These are phyloP conservation scores for Danio aesculapii DNA, from an alignment of 2,797 vertebrate species.

Conservation along the genomic window DNA sequence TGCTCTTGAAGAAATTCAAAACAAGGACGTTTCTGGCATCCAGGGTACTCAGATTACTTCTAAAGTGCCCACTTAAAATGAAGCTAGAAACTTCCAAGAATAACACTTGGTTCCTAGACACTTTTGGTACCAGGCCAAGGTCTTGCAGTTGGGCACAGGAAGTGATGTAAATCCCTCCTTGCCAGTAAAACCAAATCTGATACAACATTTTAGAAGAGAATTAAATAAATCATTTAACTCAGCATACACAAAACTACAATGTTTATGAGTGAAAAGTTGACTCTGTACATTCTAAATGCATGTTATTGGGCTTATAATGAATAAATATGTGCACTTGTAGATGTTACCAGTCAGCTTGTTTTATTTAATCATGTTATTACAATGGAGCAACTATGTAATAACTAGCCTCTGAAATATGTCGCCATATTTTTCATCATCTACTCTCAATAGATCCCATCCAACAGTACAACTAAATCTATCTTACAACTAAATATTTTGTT, in stretches of 20 bases:
- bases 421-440: not conserved
- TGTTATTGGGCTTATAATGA: not conserved
- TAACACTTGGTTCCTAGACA: slow-evolving; percentile 63
- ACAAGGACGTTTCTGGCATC: slow-evolving; percentile 47
- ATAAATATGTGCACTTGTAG: not conserved
- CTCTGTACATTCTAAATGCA: not conserved
- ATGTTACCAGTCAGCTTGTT: not conserved
- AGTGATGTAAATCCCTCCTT: slow-evolving; percentile 76
- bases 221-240: slow-evolving; percentile 73
- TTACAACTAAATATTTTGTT: not conserved
- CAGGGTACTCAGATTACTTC: slow-evolving; percentile 55
- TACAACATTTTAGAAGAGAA: slow-evolving; percentile 80
- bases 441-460: not conserved
- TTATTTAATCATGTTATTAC: not conserved
- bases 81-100: slow-evolving; percentile 58
- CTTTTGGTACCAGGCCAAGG: slow-evolving; percentile 64
- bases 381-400: not conserved
- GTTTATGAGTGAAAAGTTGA: slow-evolving; percentile 37
- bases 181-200: slow-evolving; percentile 78
- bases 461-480: not conserved
- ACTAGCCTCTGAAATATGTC: not conserved
- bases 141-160: slow-evolving; percentile 73
- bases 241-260: slow-evolving; percentile 30
- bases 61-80: slow-evolving; percentile 50
- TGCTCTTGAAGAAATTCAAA: slow-evolving; percentile 59